These are phyloP conservation scores for Myotis planiceps DNA, from an alignment of 2,797 vertebrate genomes.

Conservation along the genomic window DNA sequence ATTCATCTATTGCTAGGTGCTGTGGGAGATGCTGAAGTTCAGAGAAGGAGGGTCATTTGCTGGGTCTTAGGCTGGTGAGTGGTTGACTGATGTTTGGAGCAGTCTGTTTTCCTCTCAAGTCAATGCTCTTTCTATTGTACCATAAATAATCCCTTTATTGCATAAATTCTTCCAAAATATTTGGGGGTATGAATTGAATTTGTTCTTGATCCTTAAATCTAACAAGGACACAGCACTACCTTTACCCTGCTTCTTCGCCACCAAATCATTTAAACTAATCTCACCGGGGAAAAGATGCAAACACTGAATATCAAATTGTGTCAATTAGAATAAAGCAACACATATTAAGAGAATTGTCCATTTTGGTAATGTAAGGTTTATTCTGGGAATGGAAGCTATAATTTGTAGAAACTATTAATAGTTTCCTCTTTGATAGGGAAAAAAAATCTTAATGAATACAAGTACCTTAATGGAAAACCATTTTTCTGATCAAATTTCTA, in stretches of 20 bases:
- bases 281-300: background rate
- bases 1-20: background rate
- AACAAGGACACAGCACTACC: background rate
- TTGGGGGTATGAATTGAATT: background rate
- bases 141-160: background rate
- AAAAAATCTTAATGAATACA: background rate
- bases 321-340: background rate
- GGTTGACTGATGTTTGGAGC: background rate
- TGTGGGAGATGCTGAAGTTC: background rate
- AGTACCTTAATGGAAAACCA: background rate
- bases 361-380: background rate
- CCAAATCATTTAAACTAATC: background rate
- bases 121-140: background rate
- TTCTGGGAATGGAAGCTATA: background rate
- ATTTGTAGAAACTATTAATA: background rate
- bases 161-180: background rate
- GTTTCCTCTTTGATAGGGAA: background rate
- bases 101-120: background rate
- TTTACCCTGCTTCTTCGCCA: background rate
- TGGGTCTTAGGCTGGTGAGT: background rate
- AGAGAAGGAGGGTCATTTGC: background rate
- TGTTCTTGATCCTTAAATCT: background rate
- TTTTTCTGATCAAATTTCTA: background rate
- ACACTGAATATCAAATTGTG: background rate
- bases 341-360: background rate